Evolutionary conservation across 1,140 invertebrate species (phyloP).

Genomic region (Dendrolimus kikuchii): DNA sequence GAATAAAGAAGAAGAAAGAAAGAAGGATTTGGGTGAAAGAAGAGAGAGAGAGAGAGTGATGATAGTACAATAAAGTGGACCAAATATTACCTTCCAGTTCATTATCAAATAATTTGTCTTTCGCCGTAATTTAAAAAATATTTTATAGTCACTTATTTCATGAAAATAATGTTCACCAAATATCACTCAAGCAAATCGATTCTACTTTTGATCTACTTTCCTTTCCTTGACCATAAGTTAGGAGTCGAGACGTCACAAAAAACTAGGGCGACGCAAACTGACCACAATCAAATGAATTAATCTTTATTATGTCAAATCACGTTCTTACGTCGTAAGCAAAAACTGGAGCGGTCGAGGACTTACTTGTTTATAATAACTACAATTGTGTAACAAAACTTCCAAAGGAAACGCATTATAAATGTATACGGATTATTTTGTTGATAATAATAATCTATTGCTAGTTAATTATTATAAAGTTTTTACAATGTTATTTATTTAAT

Average conservation of each 20-base stretch:
- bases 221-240: background rate
- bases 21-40: no score
- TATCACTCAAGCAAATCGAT: background rate
- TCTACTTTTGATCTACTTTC: no score
- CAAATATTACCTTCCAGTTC: no score
- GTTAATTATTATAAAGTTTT: no score
- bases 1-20: no score
- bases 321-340: slow-evolving; percentile 11
- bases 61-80: no score
- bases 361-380: background rate
- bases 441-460: no score
- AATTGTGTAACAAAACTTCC: background rate
- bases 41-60: no score
- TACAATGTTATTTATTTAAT: no score
- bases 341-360: slow-evolving; percentile 3
- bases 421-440: no score
- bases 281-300: slow-evolving; percentile 15
- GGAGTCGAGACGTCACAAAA: slow-evolving; percentile 8
- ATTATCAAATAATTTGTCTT: no score
- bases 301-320: slow-evolving; percentile 28
- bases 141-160: background rate
- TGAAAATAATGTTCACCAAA: slow-evolving; percentile 7
- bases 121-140: no score
- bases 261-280: slow-evolving; percentile 9
- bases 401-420: background rate